These are phyloP conservation scores for Penelope pileata DNA, from an alignment of 2,113 vertebrate species.

Conservation along the genomic window DNA sequence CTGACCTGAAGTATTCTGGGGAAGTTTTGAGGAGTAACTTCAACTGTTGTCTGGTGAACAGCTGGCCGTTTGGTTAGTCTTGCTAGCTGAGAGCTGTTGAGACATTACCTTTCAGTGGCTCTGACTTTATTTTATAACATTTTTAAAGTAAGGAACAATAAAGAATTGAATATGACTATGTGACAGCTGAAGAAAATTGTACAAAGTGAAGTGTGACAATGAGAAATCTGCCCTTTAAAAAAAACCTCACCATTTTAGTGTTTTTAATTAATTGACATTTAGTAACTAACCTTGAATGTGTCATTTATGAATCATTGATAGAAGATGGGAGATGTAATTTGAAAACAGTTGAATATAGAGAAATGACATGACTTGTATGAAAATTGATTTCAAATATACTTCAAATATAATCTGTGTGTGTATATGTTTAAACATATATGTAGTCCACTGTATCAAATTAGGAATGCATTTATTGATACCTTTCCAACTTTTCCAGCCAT, in stretches of 20 bases:
- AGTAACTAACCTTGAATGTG: background rate
- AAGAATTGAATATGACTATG: background rate
- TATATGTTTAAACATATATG: too few relatives aligned
- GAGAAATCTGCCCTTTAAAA: background rate
- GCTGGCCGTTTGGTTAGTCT: background rate
- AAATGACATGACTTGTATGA: background rate
- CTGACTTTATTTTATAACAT: background rate
- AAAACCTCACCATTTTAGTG: background rate
- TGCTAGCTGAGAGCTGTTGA: background rate
- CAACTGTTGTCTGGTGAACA: background rate
- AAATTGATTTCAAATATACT: background rate
- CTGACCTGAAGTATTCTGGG: background rate
- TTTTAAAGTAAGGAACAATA: background rate
- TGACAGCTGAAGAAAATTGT: background rate
- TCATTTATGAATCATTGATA: background rate
- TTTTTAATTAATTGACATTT: background rate
- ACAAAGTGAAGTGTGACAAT: background rate
- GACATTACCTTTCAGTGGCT: background rate
- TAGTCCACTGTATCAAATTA: accelerated
- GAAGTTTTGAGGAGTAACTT: background rate
- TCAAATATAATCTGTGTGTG: background rate
- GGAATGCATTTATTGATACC: background rate
- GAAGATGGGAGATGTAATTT: background rate
- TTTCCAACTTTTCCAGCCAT: background rate
- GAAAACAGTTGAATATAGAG: background rate